A percentile compares a stretch with the other conserved stretches of the same genome.
Conservation (phyloP, 2,888 invertebrate species). For the Patella ulyssiponensis region DNA sequence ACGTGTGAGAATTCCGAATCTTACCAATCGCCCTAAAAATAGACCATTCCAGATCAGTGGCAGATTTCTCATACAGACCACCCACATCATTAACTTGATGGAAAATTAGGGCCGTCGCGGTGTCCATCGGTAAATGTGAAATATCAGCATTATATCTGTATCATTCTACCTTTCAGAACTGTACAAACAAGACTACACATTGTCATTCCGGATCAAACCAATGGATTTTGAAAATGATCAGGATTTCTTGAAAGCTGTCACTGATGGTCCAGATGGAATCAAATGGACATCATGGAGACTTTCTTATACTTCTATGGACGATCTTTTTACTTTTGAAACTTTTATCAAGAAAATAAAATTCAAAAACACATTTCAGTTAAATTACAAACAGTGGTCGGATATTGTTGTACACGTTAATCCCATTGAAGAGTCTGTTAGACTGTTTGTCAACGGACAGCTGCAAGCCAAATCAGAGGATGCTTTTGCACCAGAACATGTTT, state of each 20-base stretch:
- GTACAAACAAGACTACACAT: slow-evolving; percentile 24
- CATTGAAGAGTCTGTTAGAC: neutral
- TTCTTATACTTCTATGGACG: slow-evolving; percentile 7
- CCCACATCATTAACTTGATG: neutral
- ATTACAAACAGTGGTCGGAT: slow-evolving; percentile 34
- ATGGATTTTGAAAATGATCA: slow-evolving; percentile 30
- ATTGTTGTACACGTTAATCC: slow-evolving; percentile 19
- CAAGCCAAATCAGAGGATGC: neutral
- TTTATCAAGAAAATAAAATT: slow-evolving; percentile 22
- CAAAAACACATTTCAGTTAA: slow-evolving; percentile 23
- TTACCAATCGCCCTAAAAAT: too few relatives aligned
- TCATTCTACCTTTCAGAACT: slow-evolving; percentile 23
- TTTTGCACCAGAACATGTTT: slow-evolving; percentile 9
- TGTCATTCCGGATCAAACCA: slow-evolving; percentile 36
- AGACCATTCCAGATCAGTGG: too few relatives aligned
- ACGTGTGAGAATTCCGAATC: too few relatives aligned
- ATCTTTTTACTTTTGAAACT: slow-evolving; percentile 13
- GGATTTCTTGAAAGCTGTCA: slow-evolving; percentile 27
- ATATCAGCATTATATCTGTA: too few relatives aligned
- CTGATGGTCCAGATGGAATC: neutral
- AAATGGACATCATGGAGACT: slow-evolving; percentile 14
- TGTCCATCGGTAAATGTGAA: neutral
- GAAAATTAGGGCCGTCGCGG: neutral
- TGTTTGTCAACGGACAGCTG: slow-evolving; percentile 16
- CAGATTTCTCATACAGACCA: too few relatives aligned